Conservation (phyloP, 2,113 vertebrate species). For the Pardalotus punctatus region DNA sequence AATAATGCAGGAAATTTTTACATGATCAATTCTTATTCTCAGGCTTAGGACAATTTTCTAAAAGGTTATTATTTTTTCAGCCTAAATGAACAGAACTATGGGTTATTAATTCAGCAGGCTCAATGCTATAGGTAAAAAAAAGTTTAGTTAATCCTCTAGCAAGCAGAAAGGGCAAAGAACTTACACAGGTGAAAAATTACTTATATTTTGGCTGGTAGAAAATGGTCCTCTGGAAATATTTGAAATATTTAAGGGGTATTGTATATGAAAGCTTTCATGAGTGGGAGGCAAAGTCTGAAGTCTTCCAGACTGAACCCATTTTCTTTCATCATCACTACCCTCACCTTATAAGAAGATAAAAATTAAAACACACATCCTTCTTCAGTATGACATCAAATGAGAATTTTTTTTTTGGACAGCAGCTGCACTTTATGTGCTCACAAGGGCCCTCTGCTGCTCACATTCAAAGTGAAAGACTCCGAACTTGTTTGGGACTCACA, state of each 20-base stretch:
- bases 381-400: background rate
- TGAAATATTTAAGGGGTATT: background rate
- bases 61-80: background rate
- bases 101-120: background rate
- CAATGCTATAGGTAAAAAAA: background rate
- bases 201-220: background rate
- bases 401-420: background rate
- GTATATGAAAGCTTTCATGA: background rate
- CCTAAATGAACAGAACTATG: background rate
- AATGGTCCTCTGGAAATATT: background rate
- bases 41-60: background rate
- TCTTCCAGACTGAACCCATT: background rate
- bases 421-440: background rate
- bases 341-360: background rate
- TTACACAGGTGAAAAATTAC: background rate
- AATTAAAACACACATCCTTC: background rate
- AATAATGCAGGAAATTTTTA: background rate
- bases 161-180: background rate
- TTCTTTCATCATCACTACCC: background rate
- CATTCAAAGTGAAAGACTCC: background rate
- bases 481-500: background rate
- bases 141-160: background rate
- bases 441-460: constrained; percentile 2
- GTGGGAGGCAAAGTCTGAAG: background rate
- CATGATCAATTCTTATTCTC: background rate